A percentile compares a stretch with the other conserved stretches of the same genome.
phyloP scores from a whole-genome alignment of 2,888 invertebrate genomes.

The Ochropacha duplaris region DNA sequence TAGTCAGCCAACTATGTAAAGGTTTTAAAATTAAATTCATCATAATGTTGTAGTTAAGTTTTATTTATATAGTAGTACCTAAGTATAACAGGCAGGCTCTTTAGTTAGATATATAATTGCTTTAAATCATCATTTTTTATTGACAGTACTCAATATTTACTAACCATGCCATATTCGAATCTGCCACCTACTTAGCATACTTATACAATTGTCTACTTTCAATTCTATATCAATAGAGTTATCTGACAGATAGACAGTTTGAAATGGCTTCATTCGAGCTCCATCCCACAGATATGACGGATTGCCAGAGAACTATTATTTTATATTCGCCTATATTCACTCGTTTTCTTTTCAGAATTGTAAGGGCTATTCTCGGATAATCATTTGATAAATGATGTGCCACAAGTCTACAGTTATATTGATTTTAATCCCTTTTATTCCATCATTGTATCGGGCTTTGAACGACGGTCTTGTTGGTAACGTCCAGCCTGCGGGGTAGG shows the following conservation, averaged over 20 bases:
- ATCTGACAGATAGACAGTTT: background rate
- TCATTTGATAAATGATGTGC: constrained; percentile 10
- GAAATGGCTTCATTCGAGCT: background rate
- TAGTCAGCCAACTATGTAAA: background rate
- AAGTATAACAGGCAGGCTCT: too few species aligned
- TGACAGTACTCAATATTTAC: too few species aligned
- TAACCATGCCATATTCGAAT: too few species aligned
- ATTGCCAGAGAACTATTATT: background rate
- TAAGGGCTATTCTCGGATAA: constrained; percentile 3
- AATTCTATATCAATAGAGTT: background rate
- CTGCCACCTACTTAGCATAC: too few species aligned
- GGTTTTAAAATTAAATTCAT: too few species aligned
- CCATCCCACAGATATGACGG: background rate
- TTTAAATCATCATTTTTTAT: too few species aligned
- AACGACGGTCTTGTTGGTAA: too few species aligned
- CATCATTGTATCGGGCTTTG: too few species aligned
- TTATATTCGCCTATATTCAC: background rate
- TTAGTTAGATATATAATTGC: too few species aligned
- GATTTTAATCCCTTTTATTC: background rate
- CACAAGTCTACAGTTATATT: constrained; percentile 5
- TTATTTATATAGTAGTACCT: too few species aligned
- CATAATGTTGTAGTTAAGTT: too few species aligned
- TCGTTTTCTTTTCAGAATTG: background rate
- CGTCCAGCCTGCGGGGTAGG: too few species aligned
- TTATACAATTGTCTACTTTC: background rate